These are phyloP conservation scores for Oncopodura yosiiana DNA, from an alignment of 1,140 invertebrate species.

Conservation along the genomic window DNA sequence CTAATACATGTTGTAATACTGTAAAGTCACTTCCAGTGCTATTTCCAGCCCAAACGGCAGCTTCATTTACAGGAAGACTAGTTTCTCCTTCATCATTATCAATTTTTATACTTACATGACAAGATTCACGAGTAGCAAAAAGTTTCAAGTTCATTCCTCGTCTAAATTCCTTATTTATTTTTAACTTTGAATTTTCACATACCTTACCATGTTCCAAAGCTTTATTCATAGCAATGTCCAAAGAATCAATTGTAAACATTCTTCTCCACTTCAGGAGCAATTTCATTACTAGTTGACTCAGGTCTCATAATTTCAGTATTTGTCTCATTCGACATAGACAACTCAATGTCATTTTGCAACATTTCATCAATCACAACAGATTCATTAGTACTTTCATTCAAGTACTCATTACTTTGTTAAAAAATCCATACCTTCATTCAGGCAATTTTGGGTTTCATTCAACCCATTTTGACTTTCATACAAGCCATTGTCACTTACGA, in stretches of 20 bases:
- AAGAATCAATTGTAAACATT: neutral
- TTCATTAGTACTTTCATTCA: no score
- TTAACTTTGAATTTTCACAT: neutral
- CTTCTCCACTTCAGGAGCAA: no score
- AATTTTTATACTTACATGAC: neutral
- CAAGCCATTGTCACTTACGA: no score
- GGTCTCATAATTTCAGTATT: no score
- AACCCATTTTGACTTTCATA: no score
- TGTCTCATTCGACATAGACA: no score
- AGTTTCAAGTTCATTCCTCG: neutral
- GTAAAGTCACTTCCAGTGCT: neutral
- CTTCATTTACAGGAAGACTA: neutral
- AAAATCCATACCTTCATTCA: no score
- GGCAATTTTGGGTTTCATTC: no score
- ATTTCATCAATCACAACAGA: no score
- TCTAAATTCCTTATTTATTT: neutral
- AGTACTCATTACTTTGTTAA: no score
- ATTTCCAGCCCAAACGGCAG: slow-evolving; percentile 3
- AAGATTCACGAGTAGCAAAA: neutral
- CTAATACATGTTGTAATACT: neutral
- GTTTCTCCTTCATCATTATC: neutral
- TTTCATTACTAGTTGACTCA: no score
- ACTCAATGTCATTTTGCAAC: no score
- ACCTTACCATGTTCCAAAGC: neutral
- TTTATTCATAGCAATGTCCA: neutral